Evolutionary conservation across 1,140 invertebrate genomes (phyloP).

Genomic region (Aleiodes sp.): DNA sequence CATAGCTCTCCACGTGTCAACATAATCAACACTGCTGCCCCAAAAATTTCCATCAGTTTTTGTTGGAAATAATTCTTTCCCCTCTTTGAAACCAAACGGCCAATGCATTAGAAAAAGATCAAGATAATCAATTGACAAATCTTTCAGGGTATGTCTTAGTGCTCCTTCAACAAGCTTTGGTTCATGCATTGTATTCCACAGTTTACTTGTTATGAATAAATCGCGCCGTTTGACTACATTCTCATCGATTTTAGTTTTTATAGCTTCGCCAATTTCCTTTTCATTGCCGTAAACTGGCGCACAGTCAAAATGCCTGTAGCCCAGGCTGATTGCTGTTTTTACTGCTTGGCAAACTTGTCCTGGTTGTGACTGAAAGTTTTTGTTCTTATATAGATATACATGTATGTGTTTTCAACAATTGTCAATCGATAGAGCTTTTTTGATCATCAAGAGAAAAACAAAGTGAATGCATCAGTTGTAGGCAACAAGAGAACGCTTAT

Average conservation of each 20-base stretch:
- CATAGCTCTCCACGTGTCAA: slow-evolving; percentile 80
- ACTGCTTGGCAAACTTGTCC: slow-evolving; percentile 71
- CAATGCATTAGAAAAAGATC: slow-evolving; percentile 85
- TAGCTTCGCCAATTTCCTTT: slow-evolving; percentile 80
- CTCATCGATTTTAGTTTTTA: slow-evolving; percentile 77
- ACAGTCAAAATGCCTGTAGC: slow-evolving; percentile 78
- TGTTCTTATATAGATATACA: no score
- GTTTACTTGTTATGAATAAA: slow-evolving; percentile 76
- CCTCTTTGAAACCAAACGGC: slow-evolving; percentile 74
- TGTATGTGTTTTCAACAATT: not conserved
- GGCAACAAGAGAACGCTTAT: no score
- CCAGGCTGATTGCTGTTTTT: slow-evolving; percentile 73
- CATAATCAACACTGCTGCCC: slow-evolving; percentile 69
- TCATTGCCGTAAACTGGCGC: slow-evolving; percentile 81
- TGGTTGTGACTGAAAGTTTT: slow-evolving; percentile 48
- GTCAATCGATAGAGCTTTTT: not conserved
- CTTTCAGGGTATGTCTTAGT: slow-evolving; percentile 69
- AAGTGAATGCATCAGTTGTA: no score
- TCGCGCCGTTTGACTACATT: slow-evolving; percentile 79
- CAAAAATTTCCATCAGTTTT: slow-evolving; percentile 58
- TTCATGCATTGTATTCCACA: slow-evolving; percentile 76
- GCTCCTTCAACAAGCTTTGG: slow-evolving; percentile 68
- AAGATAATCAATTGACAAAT: slow-evolving; percentile 76
- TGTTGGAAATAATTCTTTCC: slow-evolving; percentile 56
- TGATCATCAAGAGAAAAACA: no score